Evolutionary conservation across 2,888 invertebrate species (phyloP).

Genomic region (Pachliopta kotzebuea): DNA sequence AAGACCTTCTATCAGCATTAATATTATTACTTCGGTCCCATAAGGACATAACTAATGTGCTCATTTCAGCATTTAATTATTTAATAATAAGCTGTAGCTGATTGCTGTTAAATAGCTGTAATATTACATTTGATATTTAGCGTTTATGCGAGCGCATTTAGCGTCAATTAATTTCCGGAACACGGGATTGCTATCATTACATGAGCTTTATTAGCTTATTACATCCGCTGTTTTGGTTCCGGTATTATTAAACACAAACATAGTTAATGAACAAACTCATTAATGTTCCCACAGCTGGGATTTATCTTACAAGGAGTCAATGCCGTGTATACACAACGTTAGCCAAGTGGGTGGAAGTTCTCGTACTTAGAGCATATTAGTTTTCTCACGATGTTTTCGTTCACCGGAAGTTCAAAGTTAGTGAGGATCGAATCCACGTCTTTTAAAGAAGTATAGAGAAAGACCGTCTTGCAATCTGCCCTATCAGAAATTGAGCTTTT

Average conservation of each 20-base stretch:
- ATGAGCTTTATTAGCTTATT: constrained; percentile 15
- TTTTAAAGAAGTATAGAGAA: too few relatives aligned
- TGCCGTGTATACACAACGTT: too few relatives aligned
- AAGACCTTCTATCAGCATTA: neutral
- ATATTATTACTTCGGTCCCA: neutral
- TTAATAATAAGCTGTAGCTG: neutral
- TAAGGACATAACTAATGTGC: neutral
- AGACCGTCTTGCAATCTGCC: too few relatives aligned
- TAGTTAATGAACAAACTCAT: neutral
- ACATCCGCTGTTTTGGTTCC: neutral
- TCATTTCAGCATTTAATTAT: neutral
- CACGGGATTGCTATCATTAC: constrained; percentile 10
- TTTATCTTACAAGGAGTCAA: too few relatives aligned
- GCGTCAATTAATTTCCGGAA: constrained; percentile 7
- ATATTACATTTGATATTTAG: neutral
- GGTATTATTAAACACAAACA: neutral
- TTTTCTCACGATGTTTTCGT: too few relatives aligned
- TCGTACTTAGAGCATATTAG: too few relatives aligned
- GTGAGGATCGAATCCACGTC: too few relatives aligned
- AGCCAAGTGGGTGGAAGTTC: too few relatives aligned
- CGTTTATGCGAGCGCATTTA: constrained; percentile 5
- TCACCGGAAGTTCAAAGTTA: too few relatives aligned
- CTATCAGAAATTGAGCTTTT: too few relatives aligned
- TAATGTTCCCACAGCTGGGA: neutral
- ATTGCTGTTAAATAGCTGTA: constrained; percentile 4